Base-by-base conservation (phyloP, 2,113 vertebrate genomes). In the Acrocephalus arundinaceus region DNA sequence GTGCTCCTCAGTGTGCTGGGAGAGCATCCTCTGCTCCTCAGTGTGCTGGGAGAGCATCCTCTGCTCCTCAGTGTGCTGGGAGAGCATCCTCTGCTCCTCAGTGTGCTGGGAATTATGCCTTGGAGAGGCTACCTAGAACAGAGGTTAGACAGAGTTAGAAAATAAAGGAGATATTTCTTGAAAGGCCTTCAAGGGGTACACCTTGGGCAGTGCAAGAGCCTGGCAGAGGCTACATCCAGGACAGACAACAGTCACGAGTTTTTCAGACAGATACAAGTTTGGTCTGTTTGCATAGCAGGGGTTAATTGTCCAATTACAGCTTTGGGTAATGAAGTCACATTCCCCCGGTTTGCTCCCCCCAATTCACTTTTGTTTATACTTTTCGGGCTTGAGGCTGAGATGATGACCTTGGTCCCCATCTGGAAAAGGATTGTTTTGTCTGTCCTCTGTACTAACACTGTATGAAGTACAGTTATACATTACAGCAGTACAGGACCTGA, bases 211-310 rank as follows among this genome's bases (percentile, higher is more conserved):
- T 39, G 68, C 35, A 13, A 13, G 48, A 39, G 27, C 27, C 35
- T 71, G 27, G 48, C 20, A 5, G 48, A 31, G 20, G 20, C 15
- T 71, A 39, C 27, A 31, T 8, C 19, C 35, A 71, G 11, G 6
- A 16, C 1, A 9, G 14, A 52, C 37, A 39, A 16, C 6, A 9
- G 15, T 39, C 48, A 31, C 0, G 4, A 31, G 27, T 39, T 39
- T 30, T 71, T 39, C 65, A 31, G 19, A 15, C 20, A 43, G 27
- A 11, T 31, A 31, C 2, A 31, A 22, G 5, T 30, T 71, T 39
- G 19, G 35, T 52, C 27, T 52, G 1, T 3, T 30, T 23, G 68
- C 20, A 31, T 52, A 31, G 52, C 35, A 52, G 35, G 14, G 13
- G 20, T 52, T 39, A 52, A 52, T 52, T 71, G 25, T 22, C 35